Evolutionary conservation across 2,797 vertebrate species (phyloP).

Genomic region (Schizothorax lantsangensis): DNA sequence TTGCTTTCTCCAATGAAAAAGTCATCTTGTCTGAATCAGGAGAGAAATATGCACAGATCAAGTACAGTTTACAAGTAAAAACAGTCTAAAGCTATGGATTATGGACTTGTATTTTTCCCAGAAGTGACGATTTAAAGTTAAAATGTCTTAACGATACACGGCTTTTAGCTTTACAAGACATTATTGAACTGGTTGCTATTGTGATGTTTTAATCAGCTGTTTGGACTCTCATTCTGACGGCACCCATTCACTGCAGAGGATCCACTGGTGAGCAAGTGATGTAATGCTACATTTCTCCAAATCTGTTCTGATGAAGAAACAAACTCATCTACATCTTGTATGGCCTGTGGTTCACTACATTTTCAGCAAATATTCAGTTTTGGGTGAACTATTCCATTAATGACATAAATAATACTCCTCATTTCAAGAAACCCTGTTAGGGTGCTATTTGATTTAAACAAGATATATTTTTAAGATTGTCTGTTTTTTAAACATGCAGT

Average conservation of each 20-base stretch:
- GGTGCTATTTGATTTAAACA: constrained; percentile 61
- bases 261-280: not conserved
- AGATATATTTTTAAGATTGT: constrained; percentile 65
- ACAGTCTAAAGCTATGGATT: not conserved
- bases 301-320: not conserved
- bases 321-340: not conserved
- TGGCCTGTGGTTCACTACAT: not conserved
- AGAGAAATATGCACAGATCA: not conserved
- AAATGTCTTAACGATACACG: not conserved
- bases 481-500: constrained; percentile 64
- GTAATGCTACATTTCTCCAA: not conserved
- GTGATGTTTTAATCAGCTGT: not conserved
- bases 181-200: not conserved
- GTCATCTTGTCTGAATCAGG: not conserved
- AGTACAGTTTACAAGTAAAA: not conserved
- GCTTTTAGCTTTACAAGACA: not conserved
- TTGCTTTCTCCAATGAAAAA: not conserved
- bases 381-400: not conserved
- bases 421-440: constrained; percentile 52
- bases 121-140: not conserved
- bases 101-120: not conserved
- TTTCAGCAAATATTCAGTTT: not conserved
- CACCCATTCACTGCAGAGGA: not conserved
- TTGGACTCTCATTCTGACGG: not conserved
- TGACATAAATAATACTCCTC: constrained; percentile 51